phyloP scores from a whole-genome alignment of 35 echinoderm and acorn worm genomes.

The Heliocidaris erythrogramma region DNA sequence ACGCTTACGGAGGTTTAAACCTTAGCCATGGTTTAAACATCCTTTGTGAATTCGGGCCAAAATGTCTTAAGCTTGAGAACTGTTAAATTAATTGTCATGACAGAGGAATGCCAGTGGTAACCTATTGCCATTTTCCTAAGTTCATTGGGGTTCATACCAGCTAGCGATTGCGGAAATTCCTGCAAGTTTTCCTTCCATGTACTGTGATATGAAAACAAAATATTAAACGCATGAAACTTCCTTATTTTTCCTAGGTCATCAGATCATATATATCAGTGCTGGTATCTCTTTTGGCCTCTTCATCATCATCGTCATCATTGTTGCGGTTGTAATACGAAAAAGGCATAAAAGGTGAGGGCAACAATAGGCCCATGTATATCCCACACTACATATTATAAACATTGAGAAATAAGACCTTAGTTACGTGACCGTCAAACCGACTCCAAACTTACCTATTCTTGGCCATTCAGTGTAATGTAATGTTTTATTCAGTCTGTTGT shows the following conservation, averaged over 20 bases:
- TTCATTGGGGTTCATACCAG: neutral
- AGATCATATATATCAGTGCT: neutral
- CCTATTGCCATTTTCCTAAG: neutral
- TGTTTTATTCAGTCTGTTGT: too few relatives aligned
- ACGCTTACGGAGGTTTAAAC: too few relatives aligned
- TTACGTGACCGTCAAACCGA: too few relatives aligned
- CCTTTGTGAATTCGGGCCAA: too few relatives aligned
- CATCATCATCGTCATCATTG: neutral
- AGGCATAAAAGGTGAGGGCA: neutral
- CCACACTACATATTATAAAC: too few relatives aligned
- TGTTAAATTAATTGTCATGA: too few relatives aligned
- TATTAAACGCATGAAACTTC: neutral
- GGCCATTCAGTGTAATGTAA: too few relatives aligned
- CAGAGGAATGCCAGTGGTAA: neutral
- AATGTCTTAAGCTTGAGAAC: too few relatives aligned
- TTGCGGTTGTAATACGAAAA: neutral
- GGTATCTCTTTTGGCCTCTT: neutral
- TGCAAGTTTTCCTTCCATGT: neutral
- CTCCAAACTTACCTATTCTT: too few relatives aligned
- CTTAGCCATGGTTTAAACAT: too few relatives aligned
- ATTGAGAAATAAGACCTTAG: too few relatives aligned
- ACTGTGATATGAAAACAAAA: neutral
- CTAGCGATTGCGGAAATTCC: neutral
- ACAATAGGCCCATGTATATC: neutral
- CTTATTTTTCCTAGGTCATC: neutral